Evolutionary conservation across 2,888 invertebrate genomes (phyloP).

Genomic region (Galerucella pusilla): DNA sequence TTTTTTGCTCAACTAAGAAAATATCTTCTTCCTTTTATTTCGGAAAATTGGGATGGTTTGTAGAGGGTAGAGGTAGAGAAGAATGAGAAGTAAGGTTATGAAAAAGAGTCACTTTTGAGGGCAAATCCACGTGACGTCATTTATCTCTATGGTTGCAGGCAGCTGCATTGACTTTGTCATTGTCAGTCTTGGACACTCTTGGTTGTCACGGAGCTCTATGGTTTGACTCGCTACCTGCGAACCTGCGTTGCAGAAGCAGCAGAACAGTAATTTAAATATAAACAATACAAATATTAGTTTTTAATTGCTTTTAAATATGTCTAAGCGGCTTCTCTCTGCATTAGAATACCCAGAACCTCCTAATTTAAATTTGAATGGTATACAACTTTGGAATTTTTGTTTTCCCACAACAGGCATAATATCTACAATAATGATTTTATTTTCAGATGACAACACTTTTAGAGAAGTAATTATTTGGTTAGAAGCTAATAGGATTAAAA

Average conservation of each 20-base stretch:
- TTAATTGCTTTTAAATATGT: constrained; percentile 68
- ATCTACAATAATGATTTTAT: background rate
- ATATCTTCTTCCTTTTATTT: background rate
- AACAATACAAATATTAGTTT: no score
- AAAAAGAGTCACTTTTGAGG: background rate
- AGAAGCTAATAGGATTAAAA: constrained; percentile 92
- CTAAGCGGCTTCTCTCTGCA: constrained; percentile 80
- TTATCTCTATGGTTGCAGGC: no score
- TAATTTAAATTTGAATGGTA: constrained; percentile 78
- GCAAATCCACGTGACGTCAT: background rate
- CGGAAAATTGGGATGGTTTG: background rate
- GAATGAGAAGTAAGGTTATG: background rate
- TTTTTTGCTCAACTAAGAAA: background rate
- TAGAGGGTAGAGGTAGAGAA: background rate
- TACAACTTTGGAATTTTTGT: background rate
- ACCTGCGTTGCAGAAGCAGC: no score
- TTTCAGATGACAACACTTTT: constrained; percentile 82
- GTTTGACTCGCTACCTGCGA: no score
- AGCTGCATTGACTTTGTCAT: no score
- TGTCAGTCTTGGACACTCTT: no score
- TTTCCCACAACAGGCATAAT: background rate
- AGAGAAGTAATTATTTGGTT: constrained; percentile 88
- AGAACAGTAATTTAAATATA: no score
- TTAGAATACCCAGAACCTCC: constrained; percentile 81
- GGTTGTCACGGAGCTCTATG: no score